Evolutionary conservation across 2,113 vertebrate species (phyloP).

Genomic region (Perccottus glenii): DNA sequence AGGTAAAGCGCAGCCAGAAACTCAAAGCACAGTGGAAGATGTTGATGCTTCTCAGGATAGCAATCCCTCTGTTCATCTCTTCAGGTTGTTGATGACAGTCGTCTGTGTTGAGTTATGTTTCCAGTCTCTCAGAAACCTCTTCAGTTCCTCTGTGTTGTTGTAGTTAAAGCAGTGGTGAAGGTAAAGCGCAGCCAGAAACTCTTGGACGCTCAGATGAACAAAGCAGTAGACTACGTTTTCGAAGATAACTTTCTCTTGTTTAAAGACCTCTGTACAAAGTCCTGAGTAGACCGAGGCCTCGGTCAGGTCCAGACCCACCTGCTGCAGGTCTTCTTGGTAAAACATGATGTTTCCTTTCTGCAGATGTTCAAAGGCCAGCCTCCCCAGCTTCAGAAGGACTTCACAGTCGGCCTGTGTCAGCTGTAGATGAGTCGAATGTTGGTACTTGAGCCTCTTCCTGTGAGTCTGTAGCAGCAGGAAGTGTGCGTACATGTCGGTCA

Average conservation of each 20-base stretch:
- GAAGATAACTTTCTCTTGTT: neutral
- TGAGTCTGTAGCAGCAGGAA: neutral
- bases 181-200: neutral
- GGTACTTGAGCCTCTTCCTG: neutral
- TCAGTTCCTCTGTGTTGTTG: neutral
- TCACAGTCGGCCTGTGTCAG: neutral
- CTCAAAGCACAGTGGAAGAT: no score
- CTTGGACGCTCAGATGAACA: neutral
- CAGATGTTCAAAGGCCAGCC: neutral
- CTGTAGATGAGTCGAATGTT: neutral
- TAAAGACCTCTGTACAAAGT: neutral
- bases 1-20: neutral
- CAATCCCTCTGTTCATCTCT: no score
- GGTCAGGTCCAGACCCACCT: neutral
- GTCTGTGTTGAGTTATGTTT: neutral
- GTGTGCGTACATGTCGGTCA: neutral
- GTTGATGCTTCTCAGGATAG: no score
- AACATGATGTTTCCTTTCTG: neutral
- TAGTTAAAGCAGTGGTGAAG: neutral
- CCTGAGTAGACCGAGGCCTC: neutral
- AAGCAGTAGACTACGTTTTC: neutral
- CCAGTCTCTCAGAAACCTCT: neutral
- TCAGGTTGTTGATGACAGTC: no score
- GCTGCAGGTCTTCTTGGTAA: neutral
- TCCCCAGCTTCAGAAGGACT: neutral